Evolutionary conservation across 37 sponge, comb jelly and placozoan genomes (phyloP).

Genomic region (Agelas oroides): DNA sequence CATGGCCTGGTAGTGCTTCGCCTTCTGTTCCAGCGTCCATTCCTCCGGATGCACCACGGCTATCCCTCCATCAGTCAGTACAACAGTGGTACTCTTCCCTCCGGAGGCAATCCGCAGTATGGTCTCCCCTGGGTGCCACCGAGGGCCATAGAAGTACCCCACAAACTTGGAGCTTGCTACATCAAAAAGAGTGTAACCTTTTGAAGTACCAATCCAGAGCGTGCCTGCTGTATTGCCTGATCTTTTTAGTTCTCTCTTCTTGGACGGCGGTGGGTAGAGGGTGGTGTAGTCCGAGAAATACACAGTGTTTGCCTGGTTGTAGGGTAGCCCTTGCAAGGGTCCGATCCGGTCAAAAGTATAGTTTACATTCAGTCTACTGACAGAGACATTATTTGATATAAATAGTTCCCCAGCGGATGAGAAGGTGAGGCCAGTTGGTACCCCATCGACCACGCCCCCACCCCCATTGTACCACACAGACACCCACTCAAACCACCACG

Average conservation of each 20-base stretch:
- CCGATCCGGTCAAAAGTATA: constrained; percentile 87
- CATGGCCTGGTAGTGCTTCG: constrained; percentile 78
- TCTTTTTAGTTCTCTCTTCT: not conserved
- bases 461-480: constrained; percentile 69
- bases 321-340: constrained; percentile 76
- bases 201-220: constrained; percentile 59
- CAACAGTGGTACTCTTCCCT: constrained; percentile 26
- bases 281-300: constrained; percentile 18
- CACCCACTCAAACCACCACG: constrained; percentile 89
- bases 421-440: constrained; percentile 65
- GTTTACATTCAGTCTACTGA: constrained; percentile 67
- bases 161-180: constrained; percentile 42
- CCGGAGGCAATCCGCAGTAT: constrained; percentile 17
- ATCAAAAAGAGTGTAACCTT: constrained; percentile 73
- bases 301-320: constrained; percentile 55
- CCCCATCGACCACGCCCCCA: constrained; percentile 88
- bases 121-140: constrained; percentile 74
- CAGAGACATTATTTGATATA: constrained; percentile 76
- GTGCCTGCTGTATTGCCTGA: constrained; percentile 6
- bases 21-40: constrained; percentile 82
- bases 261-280: constrained; percentile 26
- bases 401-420: constrained; percentile 70
- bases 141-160: constrained; percentile 66
- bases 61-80: constrained; percentile 66
- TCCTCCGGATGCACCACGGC: constrained; percentile 57